phyloP scores from a whole-genome alignment of 2,888 invertebrate species.

The Acheta domesticus region DNA sequence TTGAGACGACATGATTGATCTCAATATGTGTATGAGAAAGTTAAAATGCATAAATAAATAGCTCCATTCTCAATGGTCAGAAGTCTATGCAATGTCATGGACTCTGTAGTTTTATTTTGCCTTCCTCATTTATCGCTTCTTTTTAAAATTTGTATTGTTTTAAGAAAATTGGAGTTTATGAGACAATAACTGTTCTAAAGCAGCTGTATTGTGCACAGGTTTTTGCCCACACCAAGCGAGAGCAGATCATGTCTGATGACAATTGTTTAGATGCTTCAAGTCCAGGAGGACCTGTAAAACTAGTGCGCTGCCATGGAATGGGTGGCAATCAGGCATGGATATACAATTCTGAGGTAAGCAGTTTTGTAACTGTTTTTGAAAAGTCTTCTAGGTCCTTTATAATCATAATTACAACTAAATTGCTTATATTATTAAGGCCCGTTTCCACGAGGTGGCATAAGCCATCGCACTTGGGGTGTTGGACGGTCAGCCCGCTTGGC shows the following conservation, averaged over 20 bases:
- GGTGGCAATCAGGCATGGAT: conserved; percentile 96
- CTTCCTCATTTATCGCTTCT: too few species aligned
- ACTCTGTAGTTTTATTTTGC: too few species aligned
- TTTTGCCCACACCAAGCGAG: conserved; percentile 93
- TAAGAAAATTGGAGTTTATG: not conserved
- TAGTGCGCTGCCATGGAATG: conserved; percentile 95
- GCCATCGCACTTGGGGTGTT: too few species aligned
- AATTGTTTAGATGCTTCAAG: conserved; percentile 90
- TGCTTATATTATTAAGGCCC: too few species aligned
- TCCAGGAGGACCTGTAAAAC: conserved; percentile 83
- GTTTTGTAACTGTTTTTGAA: not conserved
- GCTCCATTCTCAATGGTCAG: not conserved
- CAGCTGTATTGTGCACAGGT: conserved; percentile 54
- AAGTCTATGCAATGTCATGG: not conserved
- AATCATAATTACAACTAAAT: too few species aligned
- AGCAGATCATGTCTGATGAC: conserved; percentile 97
- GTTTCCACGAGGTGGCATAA: too few species aligned
- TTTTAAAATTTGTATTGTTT: too few species aligned
- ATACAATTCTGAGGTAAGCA: conserved; percentile 72
- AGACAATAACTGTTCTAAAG: not conserved
- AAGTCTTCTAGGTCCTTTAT: not conserved
- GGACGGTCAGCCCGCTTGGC: too few species aligned
- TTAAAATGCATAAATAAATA: too few species aligned
- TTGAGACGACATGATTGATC: too few species aligned
- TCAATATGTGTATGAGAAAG: too few species aligned